Conservation (phyloP, 2,113 vertebrate species). For the Lucifuga dentata region DNA sequence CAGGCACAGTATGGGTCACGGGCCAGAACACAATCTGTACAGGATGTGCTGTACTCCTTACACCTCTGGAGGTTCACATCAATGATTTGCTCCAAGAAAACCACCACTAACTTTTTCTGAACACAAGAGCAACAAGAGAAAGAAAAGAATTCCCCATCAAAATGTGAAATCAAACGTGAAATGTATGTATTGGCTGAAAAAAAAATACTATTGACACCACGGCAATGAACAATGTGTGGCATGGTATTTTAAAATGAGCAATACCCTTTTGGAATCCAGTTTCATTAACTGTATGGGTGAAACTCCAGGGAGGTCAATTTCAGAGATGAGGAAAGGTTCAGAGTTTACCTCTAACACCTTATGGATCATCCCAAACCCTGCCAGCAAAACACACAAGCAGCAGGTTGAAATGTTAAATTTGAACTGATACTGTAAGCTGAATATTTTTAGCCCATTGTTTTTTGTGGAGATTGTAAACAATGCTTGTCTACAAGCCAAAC, state of each 20-base stretch:
- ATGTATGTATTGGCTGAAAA: too few species aligned
- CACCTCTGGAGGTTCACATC: slow-evolving; percentile 77
- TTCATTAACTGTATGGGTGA: slow-evolving; percentile 76
- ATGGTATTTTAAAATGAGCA: background rate
- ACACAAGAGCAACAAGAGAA: slow-evolving; percentile 10
- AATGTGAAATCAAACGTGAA: too few species aligned
- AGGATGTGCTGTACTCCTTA: slow-evolving; percentile 73
- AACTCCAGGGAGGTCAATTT: slow-evolving; percentile 74
- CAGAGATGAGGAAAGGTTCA: slow-evolving; percentile 81
- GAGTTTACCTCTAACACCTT: slow-evolving; percentile 77
- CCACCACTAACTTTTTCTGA: slow-evolving; percentile 80
- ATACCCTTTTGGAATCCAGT: slow-evolving; percentile 77
- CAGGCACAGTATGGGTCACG: slow-evolving; percentile 83
- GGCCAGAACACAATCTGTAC: slow-evolving; percentile 79
- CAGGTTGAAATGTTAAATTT: background rate
- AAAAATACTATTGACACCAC: background rate
- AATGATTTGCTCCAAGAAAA: slow-evolving; percentile 73
- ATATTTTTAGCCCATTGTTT: slow-evolving; percentile 51
- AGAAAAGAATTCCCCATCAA: background rate
- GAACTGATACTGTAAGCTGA: background rate
- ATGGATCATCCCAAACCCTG: slow-evolving; percentile 79
- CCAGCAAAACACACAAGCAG: background rate
- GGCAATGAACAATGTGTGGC: background rate
- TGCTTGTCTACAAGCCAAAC: background rate
- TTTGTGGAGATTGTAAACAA: background rate